Evolutionary conservation across 2,888 invertebrate genomes (phyloP), one percentile per base, ranked within the genome.

Genomic region (Pyrrhia umbra): DNA sequence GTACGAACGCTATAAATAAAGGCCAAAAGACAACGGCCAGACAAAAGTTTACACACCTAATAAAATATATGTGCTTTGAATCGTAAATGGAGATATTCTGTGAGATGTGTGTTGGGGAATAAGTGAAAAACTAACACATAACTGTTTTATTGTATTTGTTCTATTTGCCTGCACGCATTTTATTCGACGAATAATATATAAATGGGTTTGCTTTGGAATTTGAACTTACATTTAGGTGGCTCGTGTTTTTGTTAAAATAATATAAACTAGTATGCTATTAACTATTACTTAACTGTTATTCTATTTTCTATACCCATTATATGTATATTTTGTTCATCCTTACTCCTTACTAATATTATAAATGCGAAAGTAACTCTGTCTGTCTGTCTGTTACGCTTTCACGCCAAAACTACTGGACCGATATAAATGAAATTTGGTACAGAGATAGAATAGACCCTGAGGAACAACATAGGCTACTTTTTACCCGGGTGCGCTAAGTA

Each of bases 41-140:
- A 58, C 59, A 50, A 60, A 74, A 80, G 77, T 77, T 80, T 77
- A 73, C 77, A 77, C 68, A 66, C 60, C 55, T 54, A 77, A 80
- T 77, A 80, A 77, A 77, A 73, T 68, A 68, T 68, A 73, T 77
- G 74, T 77, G 77, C 77, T 63, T 60, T 43, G 80, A 80, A 80
- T 80, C 62, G 77, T 76, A 68, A 72, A 77, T 62, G 60, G 52
- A 72, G 47, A 68, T 43, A 52, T 47, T 34, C 42, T 46, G 58
- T 50, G 57, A 64, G 64, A 77, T 65, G 65, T 77, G 68, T 77
- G 62, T 62, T 65, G 50, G 42, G n/a, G 59, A 49, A 70, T 56
- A 60, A 57, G 58, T 61, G 60, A 74, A 69, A 79, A 65, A 62
- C 23, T 37, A 30, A 67, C 30, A 37, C 34, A 50, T 62, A 59